phyloP scores from a whole-genome alignment of 1,140 invertebrate species.

The Drosophila kanapiae region DNA sequence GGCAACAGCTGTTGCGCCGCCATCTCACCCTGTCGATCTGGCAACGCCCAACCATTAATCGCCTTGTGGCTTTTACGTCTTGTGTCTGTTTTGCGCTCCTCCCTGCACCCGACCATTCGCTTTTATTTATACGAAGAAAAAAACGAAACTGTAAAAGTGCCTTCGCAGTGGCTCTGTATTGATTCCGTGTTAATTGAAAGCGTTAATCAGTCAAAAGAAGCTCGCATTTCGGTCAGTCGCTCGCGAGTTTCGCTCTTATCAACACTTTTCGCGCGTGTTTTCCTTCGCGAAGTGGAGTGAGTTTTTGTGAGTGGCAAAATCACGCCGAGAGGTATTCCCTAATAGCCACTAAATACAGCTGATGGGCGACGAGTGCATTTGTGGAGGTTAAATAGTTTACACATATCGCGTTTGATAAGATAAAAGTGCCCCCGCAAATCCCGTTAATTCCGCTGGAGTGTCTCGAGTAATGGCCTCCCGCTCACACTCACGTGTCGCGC shows the following conservation, averaged over 20 bases:
- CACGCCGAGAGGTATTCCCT: background rate
- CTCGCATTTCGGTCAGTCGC: constrained; percentile 31
- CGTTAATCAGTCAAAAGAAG: constrained; percentile 68
- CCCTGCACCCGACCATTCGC: constrained; percentile 49
- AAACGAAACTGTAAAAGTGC: constrained; percentile 24
- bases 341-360: constrained; percentile 23
- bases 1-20: constrained; percentile 24
- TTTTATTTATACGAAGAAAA: constrained; percentile 72
- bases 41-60: constrained; percentile 53
- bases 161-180: constrained; percentile 54
- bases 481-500: constrained; percentile 50
- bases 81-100: constrained; percentile 54
- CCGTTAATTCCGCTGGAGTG: constrained; percentile 24
- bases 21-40: constrained; percentile 29
- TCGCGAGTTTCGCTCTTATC: constrained; percentile 35
- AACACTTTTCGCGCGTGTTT: constrained; percentile 60
- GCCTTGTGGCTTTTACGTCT: constrained; percentile 32
- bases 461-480: background rate
- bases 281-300: constrained; percentile 50
- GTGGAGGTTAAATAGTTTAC: constrained; percentile 20
- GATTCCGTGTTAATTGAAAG: constrained; percentile 72
- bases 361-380: constrained; percentile 14
- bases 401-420: constrained; percentile 43
- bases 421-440: constrained; percentile 35
- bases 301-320: constrained; percentile 12